Evolutionary conservation across 2,113 vertebrate species (phyloP), one percentile per base, ranked within the genome.

Genomic region (Toxotes jaculatrix): DNA sequence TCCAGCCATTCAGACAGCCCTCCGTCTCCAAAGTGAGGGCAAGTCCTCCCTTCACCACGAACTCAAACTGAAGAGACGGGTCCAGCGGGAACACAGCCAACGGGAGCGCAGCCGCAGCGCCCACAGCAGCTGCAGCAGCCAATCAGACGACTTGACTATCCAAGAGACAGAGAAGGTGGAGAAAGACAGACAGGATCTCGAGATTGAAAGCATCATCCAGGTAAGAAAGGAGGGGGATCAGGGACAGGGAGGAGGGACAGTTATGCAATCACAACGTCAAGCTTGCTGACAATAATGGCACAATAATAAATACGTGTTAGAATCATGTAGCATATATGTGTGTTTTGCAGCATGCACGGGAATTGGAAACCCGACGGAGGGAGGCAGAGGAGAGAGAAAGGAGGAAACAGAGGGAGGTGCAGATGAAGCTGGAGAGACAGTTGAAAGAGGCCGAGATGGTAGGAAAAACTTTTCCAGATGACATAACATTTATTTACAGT

Each of bases 171-270:
- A 94, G 80, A 88, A 49, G 55, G 62, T n/a, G 42, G 94, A 95
- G 73, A 90, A 70, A 55, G 93, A 95, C 64, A 91, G 83, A n/a
- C 89, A 93, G 79, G 91, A 96, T 49, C 67, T 90, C 2, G 93
- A 95, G 74, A 95, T 94, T 34, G 94, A 95, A 59, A 93, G 68
- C 82, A 95, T 96, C 83, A 95, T 96, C 43, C 93, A 95, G 90
- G 95, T 95, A 63, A 72, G 68, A 59, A 17, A 23, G 4, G 4
- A 13, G 5, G 47, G 47, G 53, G 67, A 34, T 31, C 12, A 3
- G 11, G 0, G n/a, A n/a, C n/a, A n/a, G n/a, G n/a, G n/a, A 36
- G 8, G 7, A 5, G 16, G 21, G 34, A 16, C 0, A 0, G 4
- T 45, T 23, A 1, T 55, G n/a, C 23, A 16, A 23, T 56, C 6